phyloP scores from a whole-genome alignment of 2,797 vertebrate genomes.

The Rhincodon typus region DNA sequence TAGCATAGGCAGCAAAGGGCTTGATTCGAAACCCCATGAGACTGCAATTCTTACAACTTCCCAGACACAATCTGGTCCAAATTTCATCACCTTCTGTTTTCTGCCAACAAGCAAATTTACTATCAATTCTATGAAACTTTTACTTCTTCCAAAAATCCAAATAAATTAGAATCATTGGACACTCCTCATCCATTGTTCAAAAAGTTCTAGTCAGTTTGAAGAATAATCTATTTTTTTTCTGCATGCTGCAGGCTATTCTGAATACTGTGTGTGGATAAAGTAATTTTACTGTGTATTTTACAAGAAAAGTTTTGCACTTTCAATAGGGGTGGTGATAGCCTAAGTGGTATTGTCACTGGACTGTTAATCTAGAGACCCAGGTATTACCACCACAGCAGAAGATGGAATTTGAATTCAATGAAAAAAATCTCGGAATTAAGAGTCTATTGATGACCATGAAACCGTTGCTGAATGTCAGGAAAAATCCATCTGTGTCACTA shows the following conservation, averaged over 20 bases:
- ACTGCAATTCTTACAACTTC: neutral
- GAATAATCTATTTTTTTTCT: neutral
- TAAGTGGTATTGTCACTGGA: too few relatives aligned
- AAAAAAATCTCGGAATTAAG: too few relatives aligned
- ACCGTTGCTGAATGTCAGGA: too few relatives aligned
- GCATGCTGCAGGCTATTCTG: neutral
- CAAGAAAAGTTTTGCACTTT: neutral
- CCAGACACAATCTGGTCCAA: neutral
- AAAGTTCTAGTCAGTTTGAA: neutral
- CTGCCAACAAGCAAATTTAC: neutral
- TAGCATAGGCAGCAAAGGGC: neutral
- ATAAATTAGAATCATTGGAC: neutral
- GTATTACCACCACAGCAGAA: too few relatives aligned
- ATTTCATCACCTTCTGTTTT: constrained; percentile 17
- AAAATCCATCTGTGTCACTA: too few relatives aligned
- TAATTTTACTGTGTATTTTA: neutral
- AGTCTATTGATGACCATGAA: too few relatives aligned
- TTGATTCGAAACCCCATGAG: too few relatives aligned
- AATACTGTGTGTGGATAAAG: neutral
- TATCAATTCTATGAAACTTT: neutral
- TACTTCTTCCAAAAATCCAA: constrained; percentile 1
- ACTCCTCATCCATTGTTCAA: neutral
- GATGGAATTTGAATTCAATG: too few relatives aligned
- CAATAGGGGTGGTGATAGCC: too few relatives aligned
- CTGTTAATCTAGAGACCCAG: too few relatives aligned